phyloP scores from a whole-genome alignment of 2,113 vertebrate species.

The Rhineura floridana region DNA sequence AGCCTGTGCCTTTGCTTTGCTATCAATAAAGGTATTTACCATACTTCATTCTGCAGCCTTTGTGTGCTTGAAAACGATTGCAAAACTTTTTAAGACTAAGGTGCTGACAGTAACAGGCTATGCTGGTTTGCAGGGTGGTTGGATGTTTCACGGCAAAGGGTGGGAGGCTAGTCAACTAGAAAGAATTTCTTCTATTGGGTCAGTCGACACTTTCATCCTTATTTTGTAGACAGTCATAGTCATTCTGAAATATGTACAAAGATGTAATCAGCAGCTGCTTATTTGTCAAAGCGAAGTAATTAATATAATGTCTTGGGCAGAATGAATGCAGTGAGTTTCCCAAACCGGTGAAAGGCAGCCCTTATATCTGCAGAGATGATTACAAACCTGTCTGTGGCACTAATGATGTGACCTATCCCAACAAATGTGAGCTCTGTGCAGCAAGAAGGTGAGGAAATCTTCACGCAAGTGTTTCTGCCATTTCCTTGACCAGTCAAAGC shows the following conservation, averaged over 20 bases:
- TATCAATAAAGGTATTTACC: too few relatives aligned
- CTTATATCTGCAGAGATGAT: slow-evolving; percentile 47
- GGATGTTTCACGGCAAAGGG: too few relatives aligned
- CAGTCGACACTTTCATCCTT: too few relatives aligned
- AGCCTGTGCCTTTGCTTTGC: too few relatives aligned
- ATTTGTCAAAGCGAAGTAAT: neutral
- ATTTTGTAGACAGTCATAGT: too few relatives aligned
- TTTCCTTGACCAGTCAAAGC: neutral
- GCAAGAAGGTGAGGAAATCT: slow-evolving; percentile 57
- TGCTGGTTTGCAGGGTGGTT: too few relatives aligned
- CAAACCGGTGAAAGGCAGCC: slow-evolving; percentile 51
- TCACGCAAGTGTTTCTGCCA: neutral
- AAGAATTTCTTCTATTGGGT: too few relatives aligned
- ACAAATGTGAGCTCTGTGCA: slow-evolving; percentile 52
- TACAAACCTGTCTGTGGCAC: slow-evolving; percentile 62
- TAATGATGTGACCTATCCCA: slow-evolving; percentile 64
- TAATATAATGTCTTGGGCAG: slow-evolving; percentile 9
- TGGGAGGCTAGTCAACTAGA: too few relatives aligned
- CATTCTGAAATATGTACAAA: neutral
- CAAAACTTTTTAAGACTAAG: too few relatives aligned
- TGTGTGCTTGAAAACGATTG: too few relatives aligned
- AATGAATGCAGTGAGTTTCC: slow-evolving; percentile 56
- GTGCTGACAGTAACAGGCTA: too few relatives aligned
- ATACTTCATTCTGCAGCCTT: too few relatives aligned
- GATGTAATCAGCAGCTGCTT: neutral